Percentiles rank a stretch among this genome's conserved stretches.
Evolutionary conservation across 2,888 invertebrate species (phyloP).

Genomic region (Cybosia mesomella): DNA sequence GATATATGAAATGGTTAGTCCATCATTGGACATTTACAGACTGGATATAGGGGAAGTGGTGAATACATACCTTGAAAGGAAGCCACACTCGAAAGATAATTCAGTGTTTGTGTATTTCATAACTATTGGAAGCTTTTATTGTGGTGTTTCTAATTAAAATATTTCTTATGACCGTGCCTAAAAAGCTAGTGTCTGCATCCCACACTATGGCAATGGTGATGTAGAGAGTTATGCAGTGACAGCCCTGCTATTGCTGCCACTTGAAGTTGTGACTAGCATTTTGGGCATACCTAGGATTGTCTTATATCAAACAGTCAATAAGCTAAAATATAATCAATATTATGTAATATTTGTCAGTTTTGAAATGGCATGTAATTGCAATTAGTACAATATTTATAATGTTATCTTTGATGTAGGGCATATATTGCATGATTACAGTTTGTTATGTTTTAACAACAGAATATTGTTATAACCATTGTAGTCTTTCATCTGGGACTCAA

Average conservation of each 20-base stretch:
- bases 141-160: not conserved
- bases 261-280: not conserved
- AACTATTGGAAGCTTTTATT: not conserved
- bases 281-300: not conserved
- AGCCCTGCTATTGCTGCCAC: not conserved
- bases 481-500: not conserved
- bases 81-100: not conserved
- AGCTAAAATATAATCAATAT: not conserved
- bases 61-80: not conserved
- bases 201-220: not conserved
- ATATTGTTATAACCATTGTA: not conserved
- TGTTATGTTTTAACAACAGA: not conserved
- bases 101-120: conserved; percentile 2
- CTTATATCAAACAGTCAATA: not conserved
- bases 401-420: conserved; percentile 3
- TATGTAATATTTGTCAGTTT: not conserved
- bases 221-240: not conserved
- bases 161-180: not conserved
- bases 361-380: not conserved
- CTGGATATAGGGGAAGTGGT: not conserved
- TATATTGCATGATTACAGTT: not conserved
- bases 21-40: not conserved
- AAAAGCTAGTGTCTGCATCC: not conserved
- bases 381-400: conserved; percentile 1
- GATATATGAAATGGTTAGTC: conserved; percentile 23